phyloP scores from a whole-genome alignment of 2,113 vertebrate species.

The Pachypanchax playfairii region DNA sequence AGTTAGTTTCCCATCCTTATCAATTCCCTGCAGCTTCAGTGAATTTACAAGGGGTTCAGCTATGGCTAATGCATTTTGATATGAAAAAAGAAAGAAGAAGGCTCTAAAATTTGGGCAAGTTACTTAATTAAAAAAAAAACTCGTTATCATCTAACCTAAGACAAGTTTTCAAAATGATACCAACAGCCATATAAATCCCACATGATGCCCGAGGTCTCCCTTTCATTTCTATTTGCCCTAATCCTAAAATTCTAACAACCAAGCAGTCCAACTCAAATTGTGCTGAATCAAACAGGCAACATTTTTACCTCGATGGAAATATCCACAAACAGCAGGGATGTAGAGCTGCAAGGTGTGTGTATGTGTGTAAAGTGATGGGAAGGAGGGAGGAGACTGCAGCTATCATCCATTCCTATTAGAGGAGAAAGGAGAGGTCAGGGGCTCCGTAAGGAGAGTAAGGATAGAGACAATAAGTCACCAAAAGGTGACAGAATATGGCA shows the following conservation, averaged over 20 bases:
- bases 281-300: conserved; percentile 33
- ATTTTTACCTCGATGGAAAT: conserved; percentile 7
- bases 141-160: too few relatives aligned
- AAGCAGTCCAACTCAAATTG: conserved; percentile 31
- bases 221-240: too few relatives aligned
- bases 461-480: conserved; percentile 37
- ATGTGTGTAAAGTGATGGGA: conserved; percentile 23
- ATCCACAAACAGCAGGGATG: conserved; percentile 22
- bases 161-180: too few relatives aligned
- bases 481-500: conserved; percentile 28
- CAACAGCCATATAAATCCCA: neutral
- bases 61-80: conserved; percentile 56
- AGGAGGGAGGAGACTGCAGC: conserved; percentile 43
- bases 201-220: neutral
- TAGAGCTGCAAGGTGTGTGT: conserved; percentile 20
- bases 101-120: neutral
- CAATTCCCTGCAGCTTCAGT: conserved; percentile 55
- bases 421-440: conserved; percentile 10
- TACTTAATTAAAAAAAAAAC: too few relatives aligned
- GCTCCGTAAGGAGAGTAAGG: conserved; percentile 1
- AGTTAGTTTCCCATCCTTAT: conserved; percentile 37
- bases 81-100: conserved; percentile 26
- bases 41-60: conserved; percentile 52
- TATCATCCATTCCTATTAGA: conserved; percentile 62
- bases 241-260: conserved; percentile 6